A percentile compares a stretch with the other conserved stretches of the same genome.
These are phyloP conservation scores for Drosophila nikananu DNA, from an alignment of 1,140 invertebrate species.

Conservation along the genomic window DNA sequence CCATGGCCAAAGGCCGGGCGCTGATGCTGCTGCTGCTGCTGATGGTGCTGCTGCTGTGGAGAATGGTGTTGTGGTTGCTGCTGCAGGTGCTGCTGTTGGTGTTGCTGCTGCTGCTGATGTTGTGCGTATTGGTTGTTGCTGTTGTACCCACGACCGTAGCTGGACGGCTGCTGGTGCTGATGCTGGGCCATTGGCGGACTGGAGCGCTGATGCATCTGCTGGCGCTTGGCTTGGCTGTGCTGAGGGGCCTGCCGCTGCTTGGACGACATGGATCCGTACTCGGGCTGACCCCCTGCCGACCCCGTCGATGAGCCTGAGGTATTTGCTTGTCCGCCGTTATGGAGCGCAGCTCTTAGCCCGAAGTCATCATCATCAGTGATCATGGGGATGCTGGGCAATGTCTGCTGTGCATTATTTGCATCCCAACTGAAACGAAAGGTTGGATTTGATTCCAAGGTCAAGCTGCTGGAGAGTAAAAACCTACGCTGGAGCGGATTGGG, in stretches of 20 bases:
- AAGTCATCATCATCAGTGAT: conserved; percentile 89
- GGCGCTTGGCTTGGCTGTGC: conserved; percentile 67
- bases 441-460: neutral
- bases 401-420: conserved; percentile 87
- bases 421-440: conserved; percentile 86
- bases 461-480: neutral
- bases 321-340: conserved; percentile 68
- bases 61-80: conserved; percentile 47
- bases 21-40: conserved; percentile 57
- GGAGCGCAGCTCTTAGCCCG: conserved; percentile 67
- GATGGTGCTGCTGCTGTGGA: conserved; percentile 35
- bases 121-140: conserved; percentile 49
- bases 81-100: conserved; percentile 40
- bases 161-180: conserved; percentile 60
- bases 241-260: conserved; percentile 64
- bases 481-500: conserved; percentile 84
- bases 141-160: conserved; percentile 59
- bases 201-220: conserved; percentile 51
- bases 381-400: conserved; percentile 91
- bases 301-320: conserved; percentile 71
- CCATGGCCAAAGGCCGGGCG: conserved; percentile 55
- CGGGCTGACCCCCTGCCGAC: conserved; percentile 60
- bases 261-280: conserved; percentile 51
- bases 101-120: conserved; percentile 42
- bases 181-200: conserved; percentile 70